These are phyloP conservation scores for Tylochromis polylepis DNA, from an alignment of 2,113 vertebrate species.

Conservation along the genomic window DNA sequence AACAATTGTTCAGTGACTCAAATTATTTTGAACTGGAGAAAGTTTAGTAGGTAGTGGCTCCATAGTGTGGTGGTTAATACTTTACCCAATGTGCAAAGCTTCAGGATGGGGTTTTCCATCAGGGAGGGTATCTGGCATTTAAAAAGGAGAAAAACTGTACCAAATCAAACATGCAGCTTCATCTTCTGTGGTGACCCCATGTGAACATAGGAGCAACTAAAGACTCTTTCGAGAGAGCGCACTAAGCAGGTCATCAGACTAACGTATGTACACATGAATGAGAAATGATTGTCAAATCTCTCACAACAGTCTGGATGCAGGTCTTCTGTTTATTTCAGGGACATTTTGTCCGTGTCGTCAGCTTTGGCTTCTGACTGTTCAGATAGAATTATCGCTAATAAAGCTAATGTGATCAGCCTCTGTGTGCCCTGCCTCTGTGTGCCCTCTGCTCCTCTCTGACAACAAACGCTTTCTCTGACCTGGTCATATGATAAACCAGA, in stretches of 20 bases:
- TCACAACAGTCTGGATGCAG: not conserved
- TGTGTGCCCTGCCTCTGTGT: not conserved
- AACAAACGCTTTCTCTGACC: conserved; percentile 38
- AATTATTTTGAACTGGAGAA: not conserved
- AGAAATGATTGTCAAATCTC: not conserved
- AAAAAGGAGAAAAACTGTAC: not conserved
- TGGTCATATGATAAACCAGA: conserved; percentile 36
- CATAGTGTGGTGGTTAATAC: not conserved
- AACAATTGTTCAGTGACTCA: not conserved
- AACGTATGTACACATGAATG: no score
- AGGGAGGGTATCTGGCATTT: not conserved
- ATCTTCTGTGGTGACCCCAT: not conserved
- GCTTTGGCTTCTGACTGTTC: not conserved
- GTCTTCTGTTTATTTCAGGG: not conserved
- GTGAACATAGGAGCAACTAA: not conserved
- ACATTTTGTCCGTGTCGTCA: not conserved
- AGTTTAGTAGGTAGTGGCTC: not conserved
- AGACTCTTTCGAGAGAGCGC: not conserved
- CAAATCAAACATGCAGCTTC: not conserved
- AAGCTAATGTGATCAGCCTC: conserved; percentile 41
- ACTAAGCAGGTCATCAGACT: not conserved
- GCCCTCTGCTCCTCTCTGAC: conserved; percentile 22
- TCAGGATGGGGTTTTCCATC: not conserved
- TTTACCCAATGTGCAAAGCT: not conserved
- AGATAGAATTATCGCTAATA: conserved; percentile 35